A percentile compares a stretch with the other conserved stretches of the same genome.
phyloP scores from a whole-genome alignment of 2,113 vertebrate genomes.

The Murina feae region DNA sequence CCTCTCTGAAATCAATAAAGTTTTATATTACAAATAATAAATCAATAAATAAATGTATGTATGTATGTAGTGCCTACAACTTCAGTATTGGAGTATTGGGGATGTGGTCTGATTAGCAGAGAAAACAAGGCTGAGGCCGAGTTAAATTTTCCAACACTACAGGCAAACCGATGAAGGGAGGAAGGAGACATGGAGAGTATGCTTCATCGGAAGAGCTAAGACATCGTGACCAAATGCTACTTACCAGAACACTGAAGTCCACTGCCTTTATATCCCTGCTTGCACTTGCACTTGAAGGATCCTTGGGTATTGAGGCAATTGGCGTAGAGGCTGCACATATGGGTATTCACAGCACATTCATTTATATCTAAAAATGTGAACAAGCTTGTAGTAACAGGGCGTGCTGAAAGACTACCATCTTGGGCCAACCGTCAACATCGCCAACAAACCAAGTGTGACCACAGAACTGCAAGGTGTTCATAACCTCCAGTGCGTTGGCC shows the following conservation, averaged over 20 bases:
- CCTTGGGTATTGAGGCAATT: conserved; percentile 92
- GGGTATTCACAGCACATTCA: conserved; percentile 85
- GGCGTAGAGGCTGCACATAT: conserved; percentile 88
- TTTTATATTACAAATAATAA: no score
- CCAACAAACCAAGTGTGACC: neutral
- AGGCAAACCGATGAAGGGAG: neutral
- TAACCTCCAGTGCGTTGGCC: neutral
- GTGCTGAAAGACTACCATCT: neutral
- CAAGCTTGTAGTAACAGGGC: neutral
- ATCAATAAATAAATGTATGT: no score
- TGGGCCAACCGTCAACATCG: neutral
- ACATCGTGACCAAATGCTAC: conserved; percentile 44
- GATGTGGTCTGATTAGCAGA: neutral
- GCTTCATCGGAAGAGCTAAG: neutral
- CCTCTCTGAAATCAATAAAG: no score
- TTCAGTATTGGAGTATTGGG: neutral
- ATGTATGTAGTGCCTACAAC: neutral
- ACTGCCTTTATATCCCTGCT: conserved; percentile 90
- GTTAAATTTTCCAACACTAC: neutral
- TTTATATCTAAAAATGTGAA: conserved; percentile 86
- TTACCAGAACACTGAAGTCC: conserved; percentile 92
- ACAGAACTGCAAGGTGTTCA: neutral
- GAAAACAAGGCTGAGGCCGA: neutral
- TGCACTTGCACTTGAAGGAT: conserved; percentile 94
- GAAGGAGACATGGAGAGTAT: neutral